These are phyloP conservation scores for Zygogramma bicolorata DNA, from an alignment of 2,888 invertebrate species.

Conservation along the genomic window DNA sequence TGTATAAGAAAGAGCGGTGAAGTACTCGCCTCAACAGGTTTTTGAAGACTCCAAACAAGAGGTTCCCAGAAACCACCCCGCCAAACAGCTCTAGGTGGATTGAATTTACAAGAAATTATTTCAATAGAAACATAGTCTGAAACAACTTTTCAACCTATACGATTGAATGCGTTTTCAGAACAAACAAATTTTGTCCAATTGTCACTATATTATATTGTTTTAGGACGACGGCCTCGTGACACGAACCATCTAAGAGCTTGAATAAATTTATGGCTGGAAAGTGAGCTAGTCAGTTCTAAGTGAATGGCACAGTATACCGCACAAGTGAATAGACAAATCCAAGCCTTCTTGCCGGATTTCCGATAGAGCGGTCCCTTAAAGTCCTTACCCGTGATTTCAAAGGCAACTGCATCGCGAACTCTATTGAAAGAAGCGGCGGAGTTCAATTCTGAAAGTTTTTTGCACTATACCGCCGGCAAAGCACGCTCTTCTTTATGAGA, in stretches of 20 bases:
- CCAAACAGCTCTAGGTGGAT: slow-evolving; percentile 63
- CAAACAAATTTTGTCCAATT: slow-evolving; percentile 63
- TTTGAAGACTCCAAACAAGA: slow-evolving; percentile 46
- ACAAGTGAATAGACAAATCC: slow-evolving; percentile 58
- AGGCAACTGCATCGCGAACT: too few species aligned
- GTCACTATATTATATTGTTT: slow-evolving; percentile 59
- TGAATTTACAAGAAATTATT: slow-evolving; percentile 58
- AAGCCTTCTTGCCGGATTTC: slow-evolving; percentile 36
- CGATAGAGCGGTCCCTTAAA: slow-evolving; percentile 60
- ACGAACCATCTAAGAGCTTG: too few species aligned
- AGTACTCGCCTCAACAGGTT: too few species aligned
- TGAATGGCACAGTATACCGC: slow-evolving; percentile 61
- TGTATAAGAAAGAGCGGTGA: too few species aligned
- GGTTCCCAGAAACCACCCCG: slow-evolving; percentile 66
- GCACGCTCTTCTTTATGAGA: too few species aligned
- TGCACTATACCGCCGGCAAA: too few species aligned
- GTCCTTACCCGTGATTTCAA: too few species aligned
- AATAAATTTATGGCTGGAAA: slow-evolving; percentile 54
- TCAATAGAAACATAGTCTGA: slow-evolving; percentile 30
- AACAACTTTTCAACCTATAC: slow-evolving; percentile 51
- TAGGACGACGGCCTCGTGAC: slow-evolving; percentile 55
- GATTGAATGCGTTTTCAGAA: slow-evolving; percentile 48
- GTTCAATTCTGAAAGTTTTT: too few species aligned
- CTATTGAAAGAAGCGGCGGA: too few species aligned
- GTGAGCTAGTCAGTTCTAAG: slow-evolving; percentile 56